Evolutionary conservation across 2,888 invertebrate species (phyloP), one percentile per base, ranked within the genome.

Genomic region (Meghimatium bilineatum): DNA sequence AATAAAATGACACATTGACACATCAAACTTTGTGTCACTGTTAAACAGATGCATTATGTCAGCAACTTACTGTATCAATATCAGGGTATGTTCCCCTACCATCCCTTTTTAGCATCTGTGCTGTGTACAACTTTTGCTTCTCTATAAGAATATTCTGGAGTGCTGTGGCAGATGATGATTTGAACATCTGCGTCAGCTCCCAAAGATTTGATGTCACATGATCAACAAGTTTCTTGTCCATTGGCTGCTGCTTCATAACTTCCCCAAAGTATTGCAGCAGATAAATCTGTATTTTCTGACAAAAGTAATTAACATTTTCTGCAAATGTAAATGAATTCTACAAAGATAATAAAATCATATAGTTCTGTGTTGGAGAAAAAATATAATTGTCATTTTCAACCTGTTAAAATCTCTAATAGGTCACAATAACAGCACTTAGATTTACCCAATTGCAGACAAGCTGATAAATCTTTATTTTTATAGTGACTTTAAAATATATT

Each of bases 251-350:
- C 23, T 90, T 71, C 12, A 89, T 95, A 83, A 95, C 91, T 89
- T 97, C 96, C 89, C 97, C 96, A 14, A 97, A 94, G 91, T 96
- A 96, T 92, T 97, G 96, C 52, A 98, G 92, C 87, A 97, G 93
- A 91, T 96, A 96, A 0, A 95, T 95, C 92, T 96, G 97, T 0
- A 98, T 93, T 89, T 95, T 95, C 80, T 93, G 91, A 14, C 87
- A 85, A 72, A 75, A 12, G 3, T 14, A 2, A 56, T 56, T 23
- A 14, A 44, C 38, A 29, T 29, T n/a, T 56, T 84, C n/a, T n/a
- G n/a, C n/a, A n/a, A n/a, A n/a, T n/a, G n/a, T n/a, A n/a, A n/a
- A n/a, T n/a, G n/a, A n/a, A n/a, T n/a, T n/a, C n/a, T n/a, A n/a
- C n/a, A n/a, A n/a, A n/a, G n/a, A n/a, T n/a, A n/a, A n/a, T n/a